These are phyloP conservation scores for Strigamia transsilvanica DNA, from an alignment of 2,888 invertebrate species.

Conservation along the genomic window DNA sequence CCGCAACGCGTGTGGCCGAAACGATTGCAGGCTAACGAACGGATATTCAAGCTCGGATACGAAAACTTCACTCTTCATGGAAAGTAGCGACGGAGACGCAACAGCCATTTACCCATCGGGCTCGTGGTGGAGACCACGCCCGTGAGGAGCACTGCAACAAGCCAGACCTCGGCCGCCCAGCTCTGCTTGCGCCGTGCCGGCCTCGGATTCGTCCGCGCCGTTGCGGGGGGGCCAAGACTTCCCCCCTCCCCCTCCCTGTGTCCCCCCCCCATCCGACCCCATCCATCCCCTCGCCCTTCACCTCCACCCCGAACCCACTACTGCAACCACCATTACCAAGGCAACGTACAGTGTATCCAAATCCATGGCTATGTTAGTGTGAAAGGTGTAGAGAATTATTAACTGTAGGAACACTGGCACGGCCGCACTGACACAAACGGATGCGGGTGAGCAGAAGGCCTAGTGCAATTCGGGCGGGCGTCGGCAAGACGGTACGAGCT, in stretches of 20 bases:
- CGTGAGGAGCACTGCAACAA: conserved; percentile 31
- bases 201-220: conserved; percentile 49
- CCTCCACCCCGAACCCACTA: conserved; percentile 17
- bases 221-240: conserved; percentile 53
- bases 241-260: conserved; percentile 53
- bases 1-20: conserved; percentile 50
- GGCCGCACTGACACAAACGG: not conserved
- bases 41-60: conserved; percentile 50
- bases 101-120: not conserved
- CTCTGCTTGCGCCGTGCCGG: conserved; percentile 41
- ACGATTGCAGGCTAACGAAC: conserved; percentile 46
- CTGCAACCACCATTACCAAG: conserved; percentile 50
- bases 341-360: conserved; percentile 53
- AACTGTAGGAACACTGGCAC: not conserved
- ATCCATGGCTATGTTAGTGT: conserved; percentile 36
- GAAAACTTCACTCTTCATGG: conserved; percentile 20
- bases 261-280: conserved; percentile 54
- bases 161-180: conserved; percentile 42
- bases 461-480: conserved; percentile 5
- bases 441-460: conserved; percentile 8
- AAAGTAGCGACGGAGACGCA: conserved; percentile 27
- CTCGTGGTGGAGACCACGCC: conserved; percentile 31
- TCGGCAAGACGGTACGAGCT: conserved; percentile 42
- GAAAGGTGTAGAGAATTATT: not conserved
- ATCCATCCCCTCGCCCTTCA: conserved; percentile 36